Percentiles rank a stretch among this genome's conserved stretches.
Evolutionary conservation across 2,113 vertebrate genomes (phyloP).

Genomic region (Bagarius yarrelli): DNA sequence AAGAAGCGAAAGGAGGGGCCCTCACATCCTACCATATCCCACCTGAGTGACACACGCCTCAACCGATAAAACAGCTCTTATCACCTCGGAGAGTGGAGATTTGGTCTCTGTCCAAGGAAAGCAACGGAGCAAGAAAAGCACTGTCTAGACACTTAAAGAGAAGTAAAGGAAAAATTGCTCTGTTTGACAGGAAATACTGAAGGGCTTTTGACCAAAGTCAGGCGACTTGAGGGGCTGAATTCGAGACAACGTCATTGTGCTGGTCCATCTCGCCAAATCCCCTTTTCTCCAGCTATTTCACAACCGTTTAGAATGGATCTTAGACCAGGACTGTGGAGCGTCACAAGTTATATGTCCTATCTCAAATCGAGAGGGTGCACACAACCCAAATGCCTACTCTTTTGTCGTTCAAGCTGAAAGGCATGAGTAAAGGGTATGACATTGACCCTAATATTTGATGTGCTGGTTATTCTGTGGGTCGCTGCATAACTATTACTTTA

Average conservation of each 20-base stretch:
- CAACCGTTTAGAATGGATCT: constrained; percentile 63
- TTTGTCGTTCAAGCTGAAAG: constrained; percentile 37
- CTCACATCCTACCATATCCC: constrained; percentile 59
- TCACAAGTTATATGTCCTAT: constrained; percentile 46
- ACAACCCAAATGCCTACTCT: constrained; percentile 32
- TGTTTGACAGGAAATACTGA: constrained; percentile 77
- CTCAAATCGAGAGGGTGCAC: constrained; percentile 41
- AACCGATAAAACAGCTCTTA: constrained; percentile 75
- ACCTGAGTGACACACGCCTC: constrained; percentile 76
- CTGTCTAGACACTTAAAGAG: constrained; percentile 80
- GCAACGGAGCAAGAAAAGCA: constrained; percentile 76
- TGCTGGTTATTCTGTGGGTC: constrained; percentile 25
- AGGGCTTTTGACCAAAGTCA: constrained; percentile 68
- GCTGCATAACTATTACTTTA: no score
- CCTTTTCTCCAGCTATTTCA: constrained; percentile 63
- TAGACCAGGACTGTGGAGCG: constrained; percentile 49
- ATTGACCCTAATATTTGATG: constrained; percentile 38
- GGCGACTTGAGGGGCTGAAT: constrained; percentile 63
- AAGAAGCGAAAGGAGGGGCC: constrained; percentile 56
- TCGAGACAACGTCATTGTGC: constrained; percentile 73
- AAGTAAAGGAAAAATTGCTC: constrained; percentile 72
- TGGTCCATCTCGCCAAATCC: constrained; percentile 69
- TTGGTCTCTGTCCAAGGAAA: constrained; percentile 78
- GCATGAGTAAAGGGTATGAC: constrained; percentile 43
- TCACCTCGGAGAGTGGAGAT: constrained; percentile 73